Percentiles rank a stretch among this genome's conserved stretches.
Evolutionary conservation across 2,888 invertebrate species (phyloP).

Genomic region (Helicoverpa assulta): DNA sequence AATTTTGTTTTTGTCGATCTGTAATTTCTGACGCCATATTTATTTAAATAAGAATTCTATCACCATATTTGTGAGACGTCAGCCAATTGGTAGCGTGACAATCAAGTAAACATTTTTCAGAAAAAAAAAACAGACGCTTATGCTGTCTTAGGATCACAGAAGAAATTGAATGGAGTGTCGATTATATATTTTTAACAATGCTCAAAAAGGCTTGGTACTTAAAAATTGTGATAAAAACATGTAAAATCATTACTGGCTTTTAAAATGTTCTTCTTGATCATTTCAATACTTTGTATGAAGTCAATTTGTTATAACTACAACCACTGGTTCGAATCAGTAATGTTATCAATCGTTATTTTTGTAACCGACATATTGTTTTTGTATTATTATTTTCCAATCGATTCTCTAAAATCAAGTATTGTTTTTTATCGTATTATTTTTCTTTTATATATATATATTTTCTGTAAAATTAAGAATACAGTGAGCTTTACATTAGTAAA

Average conservation of each 20-base stretch:
- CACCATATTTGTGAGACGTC: too few relatives aligned
- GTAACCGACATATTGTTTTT: slow-evolving; percentile 23
- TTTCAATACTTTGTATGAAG: not conserved
- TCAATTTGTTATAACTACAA: slow-evolving; percentile 10
- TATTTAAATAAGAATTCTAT: too few relatives aligned
- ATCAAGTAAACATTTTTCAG: too few relatives aligned
- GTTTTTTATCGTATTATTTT: slow-evolving; percentile 2
- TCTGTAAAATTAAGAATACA: not conserved
- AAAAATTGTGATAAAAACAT: not conserved
- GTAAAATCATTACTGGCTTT: not conserved
- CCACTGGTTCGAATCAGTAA: not conserved
- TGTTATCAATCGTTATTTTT: slow-evolving; percentile 19
- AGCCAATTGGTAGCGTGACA: too few relatives aligned
- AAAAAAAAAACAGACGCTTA: too few relatives aligned
- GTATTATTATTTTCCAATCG: slow-evolving; percentile 15
- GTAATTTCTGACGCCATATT: too few relatives aligned
- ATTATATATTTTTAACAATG: too few relatives aligned
- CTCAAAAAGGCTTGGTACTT: not conserved
- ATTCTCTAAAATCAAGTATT: slow-evolving; percentile 8
- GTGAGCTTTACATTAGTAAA: not conserved
- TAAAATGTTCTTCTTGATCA: not conserved
- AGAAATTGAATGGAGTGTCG: too few relatives aligned
- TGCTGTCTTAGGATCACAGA: too few relatives aligned
- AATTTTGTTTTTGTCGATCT: too few relatives aligned
- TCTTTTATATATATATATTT: not conserved